Evolutionary conservation across 2,113 vertebrate species (phyloP).

Genomic region (Mesembrinibis cayennensis): DNA sequence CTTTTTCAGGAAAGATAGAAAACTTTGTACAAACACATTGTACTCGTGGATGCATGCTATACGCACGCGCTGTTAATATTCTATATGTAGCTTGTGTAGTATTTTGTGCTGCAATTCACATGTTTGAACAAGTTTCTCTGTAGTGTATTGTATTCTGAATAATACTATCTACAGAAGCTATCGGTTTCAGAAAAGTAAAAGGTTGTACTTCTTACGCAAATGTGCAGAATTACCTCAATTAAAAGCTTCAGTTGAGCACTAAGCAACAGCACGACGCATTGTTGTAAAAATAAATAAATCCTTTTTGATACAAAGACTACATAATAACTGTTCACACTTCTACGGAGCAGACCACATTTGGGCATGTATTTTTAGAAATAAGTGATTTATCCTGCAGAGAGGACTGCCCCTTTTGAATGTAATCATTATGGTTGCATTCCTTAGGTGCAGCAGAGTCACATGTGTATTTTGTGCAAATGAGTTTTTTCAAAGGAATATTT

Average conservation of each 20-base stretch:
- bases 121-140: neutral
- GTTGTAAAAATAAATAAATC: neutral
- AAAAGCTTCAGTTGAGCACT: neutral
- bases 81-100: neutral
- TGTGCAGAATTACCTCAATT: neutral
- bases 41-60: neutral
- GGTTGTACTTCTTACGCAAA: neutral
- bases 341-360: neutral
- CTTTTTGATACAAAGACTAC: neutral
- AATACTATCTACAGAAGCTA: neutral
- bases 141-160: neutral
- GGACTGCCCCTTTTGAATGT: neutral
- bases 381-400: neutral
- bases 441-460: neutral
- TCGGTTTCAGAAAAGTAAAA: neutral
- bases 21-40: neutral
- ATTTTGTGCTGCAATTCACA: neutral
- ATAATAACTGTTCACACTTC: neutral
- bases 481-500: neutral
- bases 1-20: neutral
- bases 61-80: no score
- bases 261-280: neutral
- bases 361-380: neutral
- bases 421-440: neutral
- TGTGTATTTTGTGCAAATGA: neutral